Percentiles rank a stretch among this genome's conserved stretches.
Evolutionary conservation across 1,140 invertebrate species (phyloP).

Genomic region (Drosophila teissieri): DNA sequence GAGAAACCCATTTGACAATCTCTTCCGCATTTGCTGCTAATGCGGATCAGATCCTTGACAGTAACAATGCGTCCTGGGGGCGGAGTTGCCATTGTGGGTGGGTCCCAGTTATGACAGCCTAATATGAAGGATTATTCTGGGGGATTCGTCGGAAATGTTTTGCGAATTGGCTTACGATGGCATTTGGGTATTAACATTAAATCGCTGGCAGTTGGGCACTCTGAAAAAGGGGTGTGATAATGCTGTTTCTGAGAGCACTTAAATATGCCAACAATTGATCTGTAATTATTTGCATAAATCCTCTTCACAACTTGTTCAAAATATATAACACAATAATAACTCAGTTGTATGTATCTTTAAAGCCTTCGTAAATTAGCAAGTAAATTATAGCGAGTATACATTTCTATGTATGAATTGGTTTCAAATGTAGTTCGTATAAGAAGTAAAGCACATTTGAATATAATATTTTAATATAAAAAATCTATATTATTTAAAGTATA

Average conservation of each 20-base stretch:
- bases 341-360: too few species aligned
- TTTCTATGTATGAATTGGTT: too few species aligned
- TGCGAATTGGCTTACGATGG: conserved; percentile 29
- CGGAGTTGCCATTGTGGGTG: conserved; percentile 2
- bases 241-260: conserved; percentile 2
- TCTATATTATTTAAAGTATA: too few species aligned
- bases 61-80: background rate
- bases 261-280: too few species aligned
- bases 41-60: conserved; percentile 11
- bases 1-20: conserved; percentile 12
- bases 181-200: conserved; percentile 21
- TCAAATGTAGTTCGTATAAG: too few species aligned
- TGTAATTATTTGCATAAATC: background rate
- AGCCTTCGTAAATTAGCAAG: too few species aligned
- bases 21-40: conserved; percentile 6
- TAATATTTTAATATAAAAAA: too few species aligned
- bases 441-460: too few species aligned
- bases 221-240: conserved; percentile 4
- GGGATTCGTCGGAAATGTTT: conserved; percentile 10
- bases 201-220: background rate
- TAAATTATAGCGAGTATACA: too few species aligned
- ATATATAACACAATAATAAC: too few species aligned
- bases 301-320: too few species aligned
- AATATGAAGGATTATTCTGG: conserved; percentile 32
- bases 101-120: conserved; percentile 33